Evolutionary conservation across 1,140 invertebrate genomes (phyloP), one percentile per base, ranked within the genome.

Genomic region (Reticulitermes speratus): DNA sequence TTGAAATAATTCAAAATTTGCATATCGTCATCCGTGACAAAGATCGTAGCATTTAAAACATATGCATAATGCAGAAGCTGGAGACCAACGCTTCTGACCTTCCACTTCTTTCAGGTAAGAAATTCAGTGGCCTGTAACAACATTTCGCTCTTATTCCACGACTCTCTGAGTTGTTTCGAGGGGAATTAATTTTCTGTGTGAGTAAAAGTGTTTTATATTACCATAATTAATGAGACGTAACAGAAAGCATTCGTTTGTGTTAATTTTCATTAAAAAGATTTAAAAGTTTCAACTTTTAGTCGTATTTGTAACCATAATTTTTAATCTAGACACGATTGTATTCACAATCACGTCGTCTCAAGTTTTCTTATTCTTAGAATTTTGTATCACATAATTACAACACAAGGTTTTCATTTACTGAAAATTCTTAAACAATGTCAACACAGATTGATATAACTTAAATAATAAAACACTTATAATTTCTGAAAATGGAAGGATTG

Each of bases 141-240:
- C 65, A 3, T 6, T 75, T 75, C n/a, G 30, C n/a, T 75, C 16
- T 14, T 30, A 14, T 75, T 75, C 65, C 25, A 30, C 65, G 65
- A 25, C 65, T 14, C 14, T 30, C 65, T 75, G 65, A 30, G n/a
- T 30, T 75, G n/a, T 75, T 75, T 75, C 65, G 65, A 75, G 65
- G 65, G 65, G 65, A 75, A 75, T 75, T 75, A 75, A 75, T 75
- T 75, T 75, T 75, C 65, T 75, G n/a, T 75, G 65, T 75, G 65
- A 30, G 65, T 25, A n/a, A 75, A 75, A 75, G 8, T 75, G 25
- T 75, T 75, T 75, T 30, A 8, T 30, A 75, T 75, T 75, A 75
- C 65, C 65, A 75, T 75, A 75, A 75, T 75, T 75, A 75, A 75
- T 75, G 65, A 75, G 65, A 30, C 65, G 65, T 75, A 75, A 3